These are phyloP conservation scores for Lutraria rhynchaena DNA, from an alignment of 1,140 invertebrate genomes.

Conservation along the genomic window DNA sequence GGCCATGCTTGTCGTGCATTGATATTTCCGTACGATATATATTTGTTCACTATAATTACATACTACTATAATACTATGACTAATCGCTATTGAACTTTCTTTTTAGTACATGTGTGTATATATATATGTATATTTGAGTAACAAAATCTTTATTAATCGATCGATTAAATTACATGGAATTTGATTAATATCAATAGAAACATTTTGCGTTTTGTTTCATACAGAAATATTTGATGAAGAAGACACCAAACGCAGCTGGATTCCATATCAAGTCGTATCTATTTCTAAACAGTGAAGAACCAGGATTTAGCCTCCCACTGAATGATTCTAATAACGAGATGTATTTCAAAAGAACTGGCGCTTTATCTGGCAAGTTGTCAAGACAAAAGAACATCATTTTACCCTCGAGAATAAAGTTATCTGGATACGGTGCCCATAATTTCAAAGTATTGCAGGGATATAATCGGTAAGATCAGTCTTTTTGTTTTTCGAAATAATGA, in stretches of 20 bases:
- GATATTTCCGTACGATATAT: too few species aligned
- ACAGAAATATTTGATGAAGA: neutral
- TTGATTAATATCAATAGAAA: too few species aligned
- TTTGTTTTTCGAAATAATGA: too few species aligned
- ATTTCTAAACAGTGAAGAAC: conserved; percentile 7
- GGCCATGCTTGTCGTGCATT: too few species aligned
- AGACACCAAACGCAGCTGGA: neutral
- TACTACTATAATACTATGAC: neutral
- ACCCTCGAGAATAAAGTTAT: too few species aligned
- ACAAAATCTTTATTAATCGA: neutral
- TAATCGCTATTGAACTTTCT: neutral
- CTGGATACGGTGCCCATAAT: too few species aligned
- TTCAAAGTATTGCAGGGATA: too few species aligned
- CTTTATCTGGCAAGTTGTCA: neutral
- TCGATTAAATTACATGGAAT: too few species aligned
- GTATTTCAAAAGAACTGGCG: neutral
- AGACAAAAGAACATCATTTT: conserved; percentile 14
- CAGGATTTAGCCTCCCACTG: neutral
- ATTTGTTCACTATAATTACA: neutral
- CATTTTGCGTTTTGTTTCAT: neutral
- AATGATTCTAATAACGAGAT: neutral
- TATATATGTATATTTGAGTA: neutral
- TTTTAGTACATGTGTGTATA: neutral
- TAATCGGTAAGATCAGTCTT: too few species aligned
- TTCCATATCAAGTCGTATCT: conserved; percentile 3